A percentile compares a stretch with the other conserved stretches of the same genome.
phyloP scores from a whole-genome alignment of 2,888 invertebrate genomes.

The Acanthopleura granulata region DNA sequence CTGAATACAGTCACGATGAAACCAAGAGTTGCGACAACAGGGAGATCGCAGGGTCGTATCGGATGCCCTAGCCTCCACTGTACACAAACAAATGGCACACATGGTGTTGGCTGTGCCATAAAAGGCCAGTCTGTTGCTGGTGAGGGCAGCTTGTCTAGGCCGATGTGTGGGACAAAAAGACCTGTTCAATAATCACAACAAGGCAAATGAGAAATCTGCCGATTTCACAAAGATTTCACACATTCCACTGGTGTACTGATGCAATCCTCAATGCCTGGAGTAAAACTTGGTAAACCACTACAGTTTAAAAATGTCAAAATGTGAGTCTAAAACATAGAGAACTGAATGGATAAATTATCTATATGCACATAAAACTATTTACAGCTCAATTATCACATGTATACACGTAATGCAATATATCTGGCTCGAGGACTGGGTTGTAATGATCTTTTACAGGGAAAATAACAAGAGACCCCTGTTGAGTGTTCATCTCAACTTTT shows the following conservation, averaged over 20 bases:
- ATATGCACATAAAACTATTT: no score
- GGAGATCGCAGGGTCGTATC: slow-evolving; percentile 78
- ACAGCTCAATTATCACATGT: no score
- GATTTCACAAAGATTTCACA: slow-evolving; percentile 76
- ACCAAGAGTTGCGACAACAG: slow-evolving; percentile 84
- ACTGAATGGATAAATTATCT: no score
- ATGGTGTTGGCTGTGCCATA: slow-evolving; percentile 54
- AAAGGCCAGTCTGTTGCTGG: slow-evolving; percentile 66
- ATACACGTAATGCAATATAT: no score
- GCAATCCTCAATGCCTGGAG: no score
- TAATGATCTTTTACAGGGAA: no score
- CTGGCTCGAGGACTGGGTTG: no score
- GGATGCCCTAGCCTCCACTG: slow-evolving; percentile 71
- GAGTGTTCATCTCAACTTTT: no score
- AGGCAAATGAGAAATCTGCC: slow-evolving; percentile 40
- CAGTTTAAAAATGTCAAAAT: no score
- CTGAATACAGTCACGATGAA: slow-evolving; percentile 78
- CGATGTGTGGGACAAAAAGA: slow-evolving; percentile 78
- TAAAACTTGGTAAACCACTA: no score
- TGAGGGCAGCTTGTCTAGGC: slow-evolving; percentile 69
- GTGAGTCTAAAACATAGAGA: no score
- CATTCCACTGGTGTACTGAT: slow-evolving; percentile 26
- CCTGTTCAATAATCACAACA: slow-evolving; percentile 67
- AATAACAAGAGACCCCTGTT: no score
- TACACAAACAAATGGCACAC: slow-evolving; percentile 81